These are phyloP conservation scores for Dinothrombium tinctorium DNA, from an alignment of 1,140 invertebrate species.

Conservation along the genomic window DNA sequence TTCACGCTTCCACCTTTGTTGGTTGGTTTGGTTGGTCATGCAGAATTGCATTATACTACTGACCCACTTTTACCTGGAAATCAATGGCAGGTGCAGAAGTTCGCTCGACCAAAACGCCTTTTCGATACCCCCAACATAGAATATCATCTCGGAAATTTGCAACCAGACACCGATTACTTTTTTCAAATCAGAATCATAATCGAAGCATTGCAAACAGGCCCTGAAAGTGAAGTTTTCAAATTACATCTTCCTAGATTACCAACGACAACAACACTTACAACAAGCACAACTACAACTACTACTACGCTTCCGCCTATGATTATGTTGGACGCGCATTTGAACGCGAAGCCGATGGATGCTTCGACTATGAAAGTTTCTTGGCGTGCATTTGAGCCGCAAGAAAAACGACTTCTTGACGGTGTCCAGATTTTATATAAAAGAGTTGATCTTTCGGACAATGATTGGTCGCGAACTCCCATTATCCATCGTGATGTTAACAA, in stretches of 20 bases:
- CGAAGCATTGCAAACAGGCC: constrained; percentile 14
- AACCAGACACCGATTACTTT: constrained; percentile 48
- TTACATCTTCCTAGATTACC: constrained; percentile 10
- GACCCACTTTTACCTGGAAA: constrained; percentile 13
- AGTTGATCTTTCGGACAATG: constrained; percentile 23
- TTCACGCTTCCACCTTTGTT: constrained; percentile 47
- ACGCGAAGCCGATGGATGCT: constrained; percentile 43
- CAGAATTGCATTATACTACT: constrained; percentile 16
- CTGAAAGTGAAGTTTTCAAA: constrained; percentile 14
- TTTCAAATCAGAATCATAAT: constrained; percentile 16
- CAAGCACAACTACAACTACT: constrained; percentile 19
- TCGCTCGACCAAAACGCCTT: constrained; percentile 52
- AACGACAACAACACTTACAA: constrained; percentile 1
- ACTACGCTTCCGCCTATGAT: constrained; percentile 37
- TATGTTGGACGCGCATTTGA: constrained; percentile 40
- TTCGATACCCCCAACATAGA: constrained; percentile 58
- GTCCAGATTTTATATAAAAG: constrained; percentile 40
- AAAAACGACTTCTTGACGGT: constrained; percentile 46
- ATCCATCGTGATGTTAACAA: constrained; percentile 46
- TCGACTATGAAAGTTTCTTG: constrained; percentile 49
- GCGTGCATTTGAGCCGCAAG: constrained; percentile 51
- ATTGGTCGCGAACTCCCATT: constrained; percentile 34
- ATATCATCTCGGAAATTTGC: constrained; percentile 46
- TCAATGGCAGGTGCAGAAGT: constrained; percentile 51
- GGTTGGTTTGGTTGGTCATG: constrained; percentile 25